Percentiles rank a stretch among this genome's conserved stretches.
These are phyloP conservation scores for Gadopsis marmoratus DNA, from an alignment of 2,797 vertebrate genomes.

Conservation along the genomic window DNA sequence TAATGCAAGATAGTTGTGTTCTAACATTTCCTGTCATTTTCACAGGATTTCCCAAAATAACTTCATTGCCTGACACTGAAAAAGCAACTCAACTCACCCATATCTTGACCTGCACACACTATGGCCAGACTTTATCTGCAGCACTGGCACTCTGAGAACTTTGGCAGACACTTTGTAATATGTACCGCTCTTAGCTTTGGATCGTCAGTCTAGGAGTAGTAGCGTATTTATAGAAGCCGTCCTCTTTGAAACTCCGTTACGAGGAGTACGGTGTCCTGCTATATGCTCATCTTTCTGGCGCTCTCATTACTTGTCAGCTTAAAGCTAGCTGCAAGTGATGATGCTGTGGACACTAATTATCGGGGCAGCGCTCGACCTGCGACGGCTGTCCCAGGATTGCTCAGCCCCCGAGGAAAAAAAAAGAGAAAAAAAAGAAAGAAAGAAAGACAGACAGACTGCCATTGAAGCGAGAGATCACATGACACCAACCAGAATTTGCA, in stretches of 20 bases:
- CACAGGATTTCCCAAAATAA: neutral
- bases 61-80: neutral
- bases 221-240: conserved; percentile 45
- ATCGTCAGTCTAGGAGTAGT: conserved; percentile 26
- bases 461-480: conserved; percentile 4
- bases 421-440: too few relatives aligned
- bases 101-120: neutral
- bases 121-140: conserved; percentile 19
- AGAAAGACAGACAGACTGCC: neutral
- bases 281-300: conserved; percentile 30
- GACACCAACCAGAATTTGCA: conserved; percentile 1
- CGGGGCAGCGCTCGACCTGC: neutral
- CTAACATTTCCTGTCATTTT: neutral
- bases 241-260: conserved; percentile 20
- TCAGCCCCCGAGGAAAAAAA: neutral
- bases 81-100: neutral
- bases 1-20: neutral
- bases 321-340: conserved; percentile 10
- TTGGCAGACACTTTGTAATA: conserved; percentile 35
- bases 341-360: conserved; percentile 48
- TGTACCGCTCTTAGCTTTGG: conserved; percentile 33
- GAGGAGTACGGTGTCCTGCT: conserved; percentile 11
- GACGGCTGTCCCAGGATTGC: conserved; percentile 16
- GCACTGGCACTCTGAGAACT: conserved; percentile 1
- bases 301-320: conserved; percentile 49